A percentile compares a stretch with the other conserved stretches of the same genome.
phyloP scores from a whole-genome alignment of 2,113 vertebrate species.

The Pseudorhombus dupliciocellatus region DNA sequence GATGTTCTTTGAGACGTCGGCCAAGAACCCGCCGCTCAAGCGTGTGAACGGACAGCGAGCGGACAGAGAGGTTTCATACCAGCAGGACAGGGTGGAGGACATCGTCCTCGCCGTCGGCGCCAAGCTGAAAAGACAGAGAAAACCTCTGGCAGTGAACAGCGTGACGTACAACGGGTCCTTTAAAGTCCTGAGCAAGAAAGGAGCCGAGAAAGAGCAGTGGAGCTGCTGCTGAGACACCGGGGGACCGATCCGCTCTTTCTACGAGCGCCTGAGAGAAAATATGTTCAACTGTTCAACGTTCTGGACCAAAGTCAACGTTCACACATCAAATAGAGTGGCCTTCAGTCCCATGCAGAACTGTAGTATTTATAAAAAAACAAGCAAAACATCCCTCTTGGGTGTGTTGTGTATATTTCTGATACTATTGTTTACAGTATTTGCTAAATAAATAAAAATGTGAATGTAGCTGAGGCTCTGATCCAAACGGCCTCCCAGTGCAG shows the following conservation, averaged over 20 bases:
- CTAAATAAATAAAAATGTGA: constrained; percentile 61
- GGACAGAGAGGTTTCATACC: constrained; percentile 57
- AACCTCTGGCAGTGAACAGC: constrained; percentile 56
- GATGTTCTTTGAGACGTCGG: constrained; percentile 93
- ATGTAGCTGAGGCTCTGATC: constrained; percentile 6
- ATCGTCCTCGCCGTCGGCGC: constrained; percentile 91
- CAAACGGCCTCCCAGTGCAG: background rate
- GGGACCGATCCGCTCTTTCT: background rate
- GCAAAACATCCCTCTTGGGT: background rate
- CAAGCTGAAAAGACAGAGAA: constrained; percentile 90
- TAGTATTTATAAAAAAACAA: constrained; percentile 22
- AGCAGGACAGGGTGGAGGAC: constrained; percentile 87
- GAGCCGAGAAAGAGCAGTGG: constrained; percentile 76
- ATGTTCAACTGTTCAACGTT: background rate
- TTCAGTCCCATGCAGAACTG: background rate
- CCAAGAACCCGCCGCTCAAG: constrained; percentile 86
- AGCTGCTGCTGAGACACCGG: constrained; percentile 85
- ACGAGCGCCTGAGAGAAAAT: background rate
- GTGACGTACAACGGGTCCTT: constrained; percentile 75
- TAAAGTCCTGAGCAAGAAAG: constrained; percentile 70
- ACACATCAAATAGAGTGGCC: background rate
- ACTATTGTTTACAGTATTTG: constrained; percentile 33
- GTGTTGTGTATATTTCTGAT: constrained; percentile 42
- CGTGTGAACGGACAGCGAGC: rapidly evolving
- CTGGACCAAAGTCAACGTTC: constrained; percentile 12